Evolutionary conservation across 2,113 vertebrate species (phyloP).

Genomic region (Lutjanus erythropterus): DNA sequence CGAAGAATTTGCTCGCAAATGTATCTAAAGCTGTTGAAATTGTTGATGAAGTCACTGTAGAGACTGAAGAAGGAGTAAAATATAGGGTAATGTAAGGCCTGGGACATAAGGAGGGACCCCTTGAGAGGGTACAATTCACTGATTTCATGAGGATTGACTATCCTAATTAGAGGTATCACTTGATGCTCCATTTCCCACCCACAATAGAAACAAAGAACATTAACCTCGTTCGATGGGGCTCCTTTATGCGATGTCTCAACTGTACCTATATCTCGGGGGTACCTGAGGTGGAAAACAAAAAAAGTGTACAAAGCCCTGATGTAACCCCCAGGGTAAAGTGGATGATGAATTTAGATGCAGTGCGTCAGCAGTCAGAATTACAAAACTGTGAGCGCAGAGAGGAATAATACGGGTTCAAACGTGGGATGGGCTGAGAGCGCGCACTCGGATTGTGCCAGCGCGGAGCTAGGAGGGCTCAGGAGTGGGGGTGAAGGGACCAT

Average conservation of each 20-base stretch:
- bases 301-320: slow-evolving; percentile 47
- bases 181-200: slow-evolving; percentile 26
- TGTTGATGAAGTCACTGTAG: not conserved
- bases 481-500: slow-evolving; percentile 31
- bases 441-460: slow-evolving; percentile 40
- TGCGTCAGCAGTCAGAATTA: slow-evolving; percentile 76
- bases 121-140: slow-evolving; percentile 17
- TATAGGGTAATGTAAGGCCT: not conserved
- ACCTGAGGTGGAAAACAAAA: slow-evolving; percentile 19
- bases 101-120: not conserved
- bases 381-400: slow-evolving; percentile 58
- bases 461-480: slow-evolving; percentile 43
- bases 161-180: slow-evolving; percentile 35
- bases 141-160: slow-evolving; percentile 39
- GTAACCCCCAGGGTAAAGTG: slow-evolving; percentile 52
- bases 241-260: slow-evolving; percentile 13
- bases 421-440: slow-evolving; percentile 63
- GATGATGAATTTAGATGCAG: slow-evolving; percentile 69
- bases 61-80: not conserved
- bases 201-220: slow-evolving; percentile 24
- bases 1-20: slow-evolving; percentile 23
- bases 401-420: slow-evolving; percentile 60
- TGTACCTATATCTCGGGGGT: slow-evolving; percentile 5
- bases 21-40: slow-evolving; percentile 13
- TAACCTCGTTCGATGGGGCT: slow-evolving; percentile 13